Evolutionary conservation across 2,113 vertebrate genomes (phyloP), one percentile per base, ranked within the genome.

Genomic region (Larimichthys crocea): DNA sequence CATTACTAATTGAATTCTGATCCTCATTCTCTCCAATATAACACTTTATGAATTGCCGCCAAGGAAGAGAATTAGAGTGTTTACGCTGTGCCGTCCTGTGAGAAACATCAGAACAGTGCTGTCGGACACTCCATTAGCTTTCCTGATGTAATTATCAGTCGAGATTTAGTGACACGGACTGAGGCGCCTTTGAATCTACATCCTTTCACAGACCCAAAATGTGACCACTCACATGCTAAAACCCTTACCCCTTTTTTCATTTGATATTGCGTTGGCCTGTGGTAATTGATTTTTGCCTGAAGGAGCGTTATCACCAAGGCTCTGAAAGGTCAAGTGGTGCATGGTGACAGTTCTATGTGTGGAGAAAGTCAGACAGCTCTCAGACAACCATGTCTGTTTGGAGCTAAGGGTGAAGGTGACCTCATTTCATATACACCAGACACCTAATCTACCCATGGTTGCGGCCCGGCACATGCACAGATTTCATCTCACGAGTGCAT

Each of bases 241-340:
- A 86, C 76, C 57, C 49, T 69, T 40, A 40, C 48, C 16, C 63
- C 82, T 76, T 84, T 84, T 82, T 85, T 83, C 62, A 75, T 90
- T 85, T 86, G 79, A 82, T 88, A 75, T 80, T 66, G 66, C 48
- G 49, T 83, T 87, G 78, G 60, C 48, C 73, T 76, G 35, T 40
- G 61, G 77, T 91, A 88, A 92, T 91, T 81, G 88, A 92, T 92
- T 92, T 93, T 87, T 53, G 88, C 91, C 88, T 63, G 63, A 78
- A 90, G 92, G 73, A 79, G 79, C 22, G 4, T 87, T 76, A 77
- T 83, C 55, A 19, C 40, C 29, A 44, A 55, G 55, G 75, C 83
- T 84, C 48, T 81, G 78, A 88, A 92, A 92, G 92, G 91, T 93
- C 92, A 91, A 88, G 86, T 85, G 85, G 53, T 48, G 82, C 83